phyloP scores from a whole-genome alignment of 2,888 invertebrate species.

The Macaria notata region DNA sequence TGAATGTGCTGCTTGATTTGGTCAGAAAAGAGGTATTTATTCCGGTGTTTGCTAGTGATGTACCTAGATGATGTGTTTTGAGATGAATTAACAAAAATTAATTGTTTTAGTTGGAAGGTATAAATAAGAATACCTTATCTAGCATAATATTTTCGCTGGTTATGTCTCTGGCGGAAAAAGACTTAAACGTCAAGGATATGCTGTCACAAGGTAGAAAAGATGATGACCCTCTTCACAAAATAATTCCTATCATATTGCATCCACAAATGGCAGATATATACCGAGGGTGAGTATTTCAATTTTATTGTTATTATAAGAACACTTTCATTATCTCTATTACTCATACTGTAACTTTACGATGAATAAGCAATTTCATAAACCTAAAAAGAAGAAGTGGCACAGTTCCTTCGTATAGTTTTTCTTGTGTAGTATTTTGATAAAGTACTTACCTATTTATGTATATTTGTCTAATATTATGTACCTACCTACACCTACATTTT shows the following conservation, averaged over 20 bases:
- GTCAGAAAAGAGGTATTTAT: constrained; percentile 47
- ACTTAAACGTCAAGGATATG: constrained; percentile 33
- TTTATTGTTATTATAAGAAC: too few relatives aligned
- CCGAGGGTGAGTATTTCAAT: constrained; percentile 3
- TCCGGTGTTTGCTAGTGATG: not conserved
- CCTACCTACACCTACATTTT: too few relatives aligned
- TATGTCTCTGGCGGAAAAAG: constrained; percentile 45
- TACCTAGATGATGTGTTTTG: too few relatives aligned
- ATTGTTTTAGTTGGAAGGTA: not conserved
- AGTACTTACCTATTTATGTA: too few relatives aligned
- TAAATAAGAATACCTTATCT: not conserved
- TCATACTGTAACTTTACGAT: not conserved
- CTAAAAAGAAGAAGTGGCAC: too few relatives aligned
- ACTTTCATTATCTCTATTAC: too few relatives aligned
- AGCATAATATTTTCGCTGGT: constrained; percentile 42
- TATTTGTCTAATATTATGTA: too few relatives aligned
- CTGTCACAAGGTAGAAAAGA: constrained; percentile 36
- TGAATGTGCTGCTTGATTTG: constrained; percentile 43
- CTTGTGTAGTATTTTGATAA: too few relatives aligned
- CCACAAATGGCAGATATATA: not conserved
- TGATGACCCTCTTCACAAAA: constrained; percentile 39
- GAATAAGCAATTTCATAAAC: too few relatives aligned
- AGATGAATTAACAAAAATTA: too few relatives aligned
- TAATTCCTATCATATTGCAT: constrained; percentile 40
- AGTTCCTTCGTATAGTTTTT: too few relatives aligned